Conservation (phyloP, 1,140 invertebrate genomes). For the Drosophila ohnishii region DNA sequence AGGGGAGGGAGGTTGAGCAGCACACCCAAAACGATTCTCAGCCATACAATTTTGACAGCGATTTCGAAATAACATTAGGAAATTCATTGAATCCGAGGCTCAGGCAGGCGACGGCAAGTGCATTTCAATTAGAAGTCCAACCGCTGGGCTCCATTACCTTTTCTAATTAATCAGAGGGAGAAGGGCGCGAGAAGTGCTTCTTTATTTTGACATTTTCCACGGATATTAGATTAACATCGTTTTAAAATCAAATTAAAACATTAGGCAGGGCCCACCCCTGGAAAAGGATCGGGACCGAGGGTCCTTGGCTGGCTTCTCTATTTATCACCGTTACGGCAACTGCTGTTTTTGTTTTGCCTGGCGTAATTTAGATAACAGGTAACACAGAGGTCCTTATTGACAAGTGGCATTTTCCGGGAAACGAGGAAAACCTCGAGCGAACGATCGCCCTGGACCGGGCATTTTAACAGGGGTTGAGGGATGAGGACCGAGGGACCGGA, state of each 20-base stretch:
- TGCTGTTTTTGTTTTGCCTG: slow-evolving; percentile 77
- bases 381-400: slow-evolving; percentile 70
- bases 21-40: slow-evolving; percentile 50
- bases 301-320: slow-evolving; percentile 38
- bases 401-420: slow-evolving; percentile 82
- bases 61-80: slow-evolving; percentile 76
- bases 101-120: slow-evolving; percentile 64
- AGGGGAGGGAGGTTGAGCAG: slow-evolving; percentile 1
- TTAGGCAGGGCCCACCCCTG: slow-evolving; percentile 70
- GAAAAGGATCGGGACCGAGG: slow-evolving; percentile 2
- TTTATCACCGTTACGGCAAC: slow-evolving; percentile 67
- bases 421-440: slow-evolving; percentile 45
- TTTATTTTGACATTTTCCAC: slow-evolving; percentile 83
- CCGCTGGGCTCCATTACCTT: slow-evolving; percentile 43
- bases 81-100: slow-evolving; percentile 79
- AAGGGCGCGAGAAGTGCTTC: slow-evolving; percentile 28
- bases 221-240: slow-evolving; percentile 82
- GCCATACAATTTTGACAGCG: slow-evolving; percentile 75
- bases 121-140: slow-evolving; percentile 72
- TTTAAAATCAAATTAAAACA: slow-evolving; percentile 83
- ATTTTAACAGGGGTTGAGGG: slow-evolving; percentile 46
- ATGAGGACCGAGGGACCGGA: slow-evolving; percentile 11
- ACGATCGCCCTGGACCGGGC: slow-evolving; percentile 45
- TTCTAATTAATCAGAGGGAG: slow-evolving; percentile 67
- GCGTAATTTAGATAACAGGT: slow-evolving; percentile 83